Base-by-base conservation (phyloP, 2,113 vertebrate species). In the Polypterus senegalus region DNA sequence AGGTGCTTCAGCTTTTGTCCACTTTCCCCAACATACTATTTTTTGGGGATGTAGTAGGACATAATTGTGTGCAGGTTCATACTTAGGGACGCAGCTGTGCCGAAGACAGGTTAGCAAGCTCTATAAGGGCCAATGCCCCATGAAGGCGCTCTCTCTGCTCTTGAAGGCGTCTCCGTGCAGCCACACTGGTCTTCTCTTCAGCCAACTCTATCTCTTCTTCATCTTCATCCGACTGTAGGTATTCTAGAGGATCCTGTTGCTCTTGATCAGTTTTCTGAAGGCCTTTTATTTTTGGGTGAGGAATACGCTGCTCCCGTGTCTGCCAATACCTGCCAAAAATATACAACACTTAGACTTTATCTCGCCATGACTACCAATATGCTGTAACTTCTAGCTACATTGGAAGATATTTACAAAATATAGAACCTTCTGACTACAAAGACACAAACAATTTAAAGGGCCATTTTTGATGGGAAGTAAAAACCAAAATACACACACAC, bases 1-100 rank as follows among this genome's bases (percentile, higher is more conserved):
- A 98, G 96, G 96, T 98, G 96, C 96, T 92, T 80, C 92, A 93
- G 92, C 90, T 94, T 92, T 87, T 88, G 85, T 85, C 76, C 78
- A 74, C 70, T 27, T 27, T 27, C 27, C 27, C 78, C 75, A 65
- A 4, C 56, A 45, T 45, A 70, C 54, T 61, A 59, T 47, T 27
- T 72, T 77, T 59, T 64, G 72, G 66, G 60, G 11, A 51, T 49
- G 59, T 69, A 9, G 5, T 3, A 54, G 60, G 48, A 52, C 61
- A 63, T 44, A 7, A 49, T 54, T n/a, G 48, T 47, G 27, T 46
- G 61, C 48, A 52, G 62, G 58, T 59, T 47, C n/a, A 66, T 27
- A 49, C 9, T 60, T 82, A 84, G 76, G 83, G 78, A 57, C 81
- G 65, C 11, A 85, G 79, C 5, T 84, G 93, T 44, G 91, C 77